These are phyloP conservation scores for Spialia ferax DNA, from an alignment of 2,888 invertebrate species.

Conservation along the genomic window DNA sequence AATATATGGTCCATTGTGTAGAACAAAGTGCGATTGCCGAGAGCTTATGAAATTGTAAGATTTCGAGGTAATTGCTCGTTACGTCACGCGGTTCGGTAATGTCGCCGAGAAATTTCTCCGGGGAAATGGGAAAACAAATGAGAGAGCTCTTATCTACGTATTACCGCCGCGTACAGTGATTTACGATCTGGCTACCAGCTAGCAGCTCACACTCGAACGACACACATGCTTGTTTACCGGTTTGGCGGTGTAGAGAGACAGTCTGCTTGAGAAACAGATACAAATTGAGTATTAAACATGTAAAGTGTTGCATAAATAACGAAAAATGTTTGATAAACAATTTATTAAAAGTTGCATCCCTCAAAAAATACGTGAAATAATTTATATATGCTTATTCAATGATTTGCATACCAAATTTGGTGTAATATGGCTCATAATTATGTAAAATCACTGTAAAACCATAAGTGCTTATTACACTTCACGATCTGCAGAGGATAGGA, in stretches of 20 bases:
- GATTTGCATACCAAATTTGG: too few species aligned
- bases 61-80: constrained; percentile 68
- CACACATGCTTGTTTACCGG: constrained; percentile 60
- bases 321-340: constrained; percentile 1
- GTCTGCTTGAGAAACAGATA: constrained; percentile 72
- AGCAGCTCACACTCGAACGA: constrained; percentile 31
- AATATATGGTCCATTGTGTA: constrained; percentile 39
- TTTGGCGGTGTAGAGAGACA: constrained; percentile 64
- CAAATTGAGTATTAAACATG: constrained; percentile 75
- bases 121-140: constrained; percentile 85
- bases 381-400: too few species aligned
- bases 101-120: constrained; percentile 80
- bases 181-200: constrained; percentile 75
- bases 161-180: constrained; percentile 77
- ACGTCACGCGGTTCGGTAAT: constrained; percentile 68
- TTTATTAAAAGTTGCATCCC: too few species aligned
- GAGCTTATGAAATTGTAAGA: constrained; percentile 57
- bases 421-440: too few species aligned
- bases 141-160: constrained; percentile 84
- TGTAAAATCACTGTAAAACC: too few species aligned
- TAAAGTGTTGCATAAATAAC: constrained; percentile 68
- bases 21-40: constrained; percentile 37
- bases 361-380: too few species aligned
- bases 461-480: too few species aligned
- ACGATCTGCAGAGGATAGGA: too few species aligned